Evolutionary conservation across 2,888 invertebrate species (phyloP), one percentile per base, ranked within the genome.

Genomic region (Hypomecis atomaria): DNA sequence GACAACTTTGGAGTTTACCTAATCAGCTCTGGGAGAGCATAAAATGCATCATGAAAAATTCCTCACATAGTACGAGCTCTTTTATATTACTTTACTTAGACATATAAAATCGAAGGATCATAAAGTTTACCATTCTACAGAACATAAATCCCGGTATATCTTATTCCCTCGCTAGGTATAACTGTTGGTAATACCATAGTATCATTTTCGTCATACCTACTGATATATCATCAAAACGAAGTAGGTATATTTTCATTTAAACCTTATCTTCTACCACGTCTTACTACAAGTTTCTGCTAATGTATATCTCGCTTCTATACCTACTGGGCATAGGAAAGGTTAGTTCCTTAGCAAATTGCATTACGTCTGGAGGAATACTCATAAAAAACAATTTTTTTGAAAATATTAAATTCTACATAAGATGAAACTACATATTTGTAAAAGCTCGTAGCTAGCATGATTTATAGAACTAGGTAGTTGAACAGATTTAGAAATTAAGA

Each of bases 211-310:
- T 47, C 42, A 36, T 59, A 53, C 47, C 59, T 71, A 63, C 69
- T 70, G 71, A 66, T 84, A 81, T 73, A 52, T 8, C 67, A 37
- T 54, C 47, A 47, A n/a, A n/a, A n/a, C n/a, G n/a, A n/a, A 60
- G 33, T 40, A 77, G 71, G 71, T 59, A 7, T 58, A 62, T 71
- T 78, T 76, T 71, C 49, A 66, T 64, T 59, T 67, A 48, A 6
- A 58, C 40, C 10, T 10, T 44, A 36, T 45, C 9, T 34, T 40
- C 13, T 50, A 13, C 58, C 40, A 77, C 74, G 71, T 70, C 48
- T 72, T 75, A 84, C 85, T 84, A 75, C 86, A 85, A 75, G 79
- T 78, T 85, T 86, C 85, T 85, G 83, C 78, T 75, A 78, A 78
- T 70, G 71, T 76, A 65, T 70, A 53, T 71, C 23, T 23, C 61